These are phyloP conservation scores for Mamestra brassicae DNA, from an alignment of 2,888 invertebrate genomes.

Conservation along the genomic window DNA sequence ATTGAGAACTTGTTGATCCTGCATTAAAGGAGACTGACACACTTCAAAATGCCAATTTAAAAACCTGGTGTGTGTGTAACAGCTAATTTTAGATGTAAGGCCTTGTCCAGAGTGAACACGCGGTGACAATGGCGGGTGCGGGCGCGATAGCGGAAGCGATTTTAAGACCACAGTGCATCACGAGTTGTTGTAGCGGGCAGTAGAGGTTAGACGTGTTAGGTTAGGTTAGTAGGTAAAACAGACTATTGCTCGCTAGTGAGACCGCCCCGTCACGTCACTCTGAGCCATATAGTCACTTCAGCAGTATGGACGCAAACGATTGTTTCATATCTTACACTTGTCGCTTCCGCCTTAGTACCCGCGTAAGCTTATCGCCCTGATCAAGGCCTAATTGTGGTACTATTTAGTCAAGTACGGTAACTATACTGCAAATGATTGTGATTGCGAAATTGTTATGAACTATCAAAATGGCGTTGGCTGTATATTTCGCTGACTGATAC, in stretches of 20 bases:
- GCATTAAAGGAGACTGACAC: not conserved
- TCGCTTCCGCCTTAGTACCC: not conserved
- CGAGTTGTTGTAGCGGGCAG: no score
- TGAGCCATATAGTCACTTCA: not conserved
- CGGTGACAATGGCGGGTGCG: not conserved
- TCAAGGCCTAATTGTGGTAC: not conserved
- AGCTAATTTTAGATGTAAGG: not conserved
- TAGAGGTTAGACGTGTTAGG: no score
- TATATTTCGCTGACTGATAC: slow-evolving; percentile 30
- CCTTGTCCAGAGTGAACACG: not conserved
- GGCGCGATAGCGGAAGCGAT: not conserved
- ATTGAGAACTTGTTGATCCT: not conserved
- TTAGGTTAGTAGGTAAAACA: no score
- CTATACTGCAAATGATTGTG: slow-evolving; percentile 33
- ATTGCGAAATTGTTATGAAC: slow-evolving; percentile 18
- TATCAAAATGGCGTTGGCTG: slow-evolving; percentile 29
- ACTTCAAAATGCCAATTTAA: not conserved
- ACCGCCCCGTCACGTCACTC: not conserved
- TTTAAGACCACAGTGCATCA: no score
- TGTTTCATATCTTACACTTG: not conserved
- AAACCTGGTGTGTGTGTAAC: not conserved
- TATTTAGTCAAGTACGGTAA: slow-evolving; percentile 11
- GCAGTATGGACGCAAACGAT: not conserved
- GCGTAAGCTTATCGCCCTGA: not conserved
- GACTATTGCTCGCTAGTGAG: not conserved